Base-by-base conservation (phyloP, 2,113 vertebrate species). In the Boleophthalmus pectinirostris region DNA sequence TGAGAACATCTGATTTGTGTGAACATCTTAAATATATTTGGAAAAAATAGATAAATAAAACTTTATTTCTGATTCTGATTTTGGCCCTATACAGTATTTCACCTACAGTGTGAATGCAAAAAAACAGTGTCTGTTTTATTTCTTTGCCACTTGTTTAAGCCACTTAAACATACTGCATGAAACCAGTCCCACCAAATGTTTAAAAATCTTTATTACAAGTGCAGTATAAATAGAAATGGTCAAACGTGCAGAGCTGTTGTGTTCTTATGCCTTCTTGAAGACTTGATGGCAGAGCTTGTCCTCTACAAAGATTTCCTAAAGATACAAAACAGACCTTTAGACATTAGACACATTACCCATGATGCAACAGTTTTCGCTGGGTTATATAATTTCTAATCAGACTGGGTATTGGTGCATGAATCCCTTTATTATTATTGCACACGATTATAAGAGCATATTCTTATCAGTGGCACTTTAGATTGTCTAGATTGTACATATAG, bases 271-370 rank as follows among this genome's bases (percentile, higher is more conserved):
- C 93, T 92, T 98, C 92, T 93, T 97, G 78, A 97, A 99, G 70
- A 93, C 89, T 89, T 98, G 98, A 63, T 80, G 92, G 78, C 97
- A 98, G 75, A 97, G 89, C 92, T 97, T 95, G 89, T 97, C 95
- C 23, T 92, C 83, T 33, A 93, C 96, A 0, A 91, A 93, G 89
- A 98, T 88, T 70, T 98, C 96, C 97, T 99, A 71, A 53, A 88
- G 57, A 84, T 45, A 81, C 66, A 53, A 64, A 1, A 72, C 0
- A 78, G 53, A 87, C 80, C 79, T 89, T 90, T 77, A 90, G 68
- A 87, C 74, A n/a, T n/a, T n/a, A n/a, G n/a, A n/a, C n/a, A 51
- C 18, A 12, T 68, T 63, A 35, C 49, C 76, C 24, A 5, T 74
- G 72, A 81, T 77, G 77, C 69, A 82, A 83, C 66, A 68, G 0